Percentiles rank a stretch among this genome's conserved stretches.
Evolutionary conservation across 2,888 invertebrate genomes (phyloP).

Genomic region (Diaprepes abbreviatus): DNA sequence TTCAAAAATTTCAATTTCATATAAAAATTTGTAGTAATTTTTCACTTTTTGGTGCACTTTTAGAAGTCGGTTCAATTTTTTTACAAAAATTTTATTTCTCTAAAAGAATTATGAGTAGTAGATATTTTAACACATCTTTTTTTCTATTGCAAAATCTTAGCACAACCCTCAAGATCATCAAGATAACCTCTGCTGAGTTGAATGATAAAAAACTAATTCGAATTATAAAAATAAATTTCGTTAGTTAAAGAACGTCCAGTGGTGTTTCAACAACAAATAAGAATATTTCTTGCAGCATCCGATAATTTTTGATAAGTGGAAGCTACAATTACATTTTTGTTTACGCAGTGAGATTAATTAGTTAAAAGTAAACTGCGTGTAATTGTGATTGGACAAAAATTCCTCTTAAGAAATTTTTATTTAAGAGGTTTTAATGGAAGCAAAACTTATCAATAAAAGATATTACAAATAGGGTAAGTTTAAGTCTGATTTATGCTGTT

Average conservation of each 20-base stretch:
- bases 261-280: constrained; percentile 7
- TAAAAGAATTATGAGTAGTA: too few species aligned
- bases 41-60: too few species aligned
- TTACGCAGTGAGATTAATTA: neutral
- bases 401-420: too few species aligned
- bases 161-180: neutral
- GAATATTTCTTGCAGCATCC: neutral
- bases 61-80: too few species aligned
- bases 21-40: too few species aligned
- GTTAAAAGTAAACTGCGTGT: neutral
- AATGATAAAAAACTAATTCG: neutral
- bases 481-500: too few species aligned
- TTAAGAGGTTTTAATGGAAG: neutral
- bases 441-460: neutral
- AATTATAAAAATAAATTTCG: neutral
- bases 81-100: too few species aligned
- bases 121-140: too few species aligned
- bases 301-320: neutral
- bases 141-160: neutral
- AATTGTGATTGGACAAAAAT: too few species aligned
- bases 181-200: neutral
- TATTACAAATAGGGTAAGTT: neutral
- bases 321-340: neutral
- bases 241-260: neutral
- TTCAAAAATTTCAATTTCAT: too few species aligned